A percentile compares a stretch with the other conserved stretches of the same genome.
Conservation (phyloP, 1,140 invertebrate species). For the Papilio polyxenes region DNA sequence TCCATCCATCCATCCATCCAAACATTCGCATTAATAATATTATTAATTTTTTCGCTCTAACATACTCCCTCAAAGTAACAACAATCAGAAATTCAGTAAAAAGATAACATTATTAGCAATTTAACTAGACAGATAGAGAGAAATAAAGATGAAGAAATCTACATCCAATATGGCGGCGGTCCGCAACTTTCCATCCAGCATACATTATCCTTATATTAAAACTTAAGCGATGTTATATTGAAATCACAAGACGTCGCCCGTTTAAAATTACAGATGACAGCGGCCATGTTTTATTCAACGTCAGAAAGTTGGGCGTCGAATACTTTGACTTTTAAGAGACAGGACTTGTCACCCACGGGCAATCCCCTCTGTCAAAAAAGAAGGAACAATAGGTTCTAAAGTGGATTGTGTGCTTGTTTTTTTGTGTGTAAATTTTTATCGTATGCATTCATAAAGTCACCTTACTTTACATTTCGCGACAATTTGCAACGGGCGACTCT, state of each 20-base stretch:
- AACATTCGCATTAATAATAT: too few species aligned
- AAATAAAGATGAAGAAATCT: constrained; percentile 12
- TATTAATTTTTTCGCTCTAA: too few species aligned
- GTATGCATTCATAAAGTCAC: background rate
- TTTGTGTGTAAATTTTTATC: too few species aligned
- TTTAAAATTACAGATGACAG: constrained; percentile 62
- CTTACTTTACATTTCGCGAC: too few species aligned
- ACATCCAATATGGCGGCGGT: background rate
- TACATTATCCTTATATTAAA: constrained; percentile 40
- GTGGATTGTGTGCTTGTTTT: background rate
- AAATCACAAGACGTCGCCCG: constrained; percentile 59
- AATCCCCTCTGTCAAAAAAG: too few species aligned
- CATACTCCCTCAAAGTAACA: too few species aligned
- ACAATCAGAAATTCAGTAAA: too few species aligned
- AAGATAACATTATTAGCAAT: background rate
- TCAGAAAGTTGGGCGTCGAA: constrained; percentile 46
- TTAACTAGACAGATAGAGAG: background rate
- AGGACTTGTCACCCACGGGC: background rate
- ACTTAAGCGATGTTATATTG: constrained; percentile 56
- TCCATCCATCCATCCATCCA: too few species aligned
- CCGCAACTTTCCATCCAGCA: constrained; percentile 24
- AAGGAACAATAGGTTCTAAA: background rate
- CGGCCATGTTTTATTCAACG: constrained; percentile 59
- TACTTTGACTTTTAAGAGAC: background rate
- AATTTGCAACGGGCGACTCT: background rate